These are phyloP conservation scores for Lagodon rhomboides DNA, from an alignment of 2,797 vertebrate species.

Conservation along the genomic window DNA sequence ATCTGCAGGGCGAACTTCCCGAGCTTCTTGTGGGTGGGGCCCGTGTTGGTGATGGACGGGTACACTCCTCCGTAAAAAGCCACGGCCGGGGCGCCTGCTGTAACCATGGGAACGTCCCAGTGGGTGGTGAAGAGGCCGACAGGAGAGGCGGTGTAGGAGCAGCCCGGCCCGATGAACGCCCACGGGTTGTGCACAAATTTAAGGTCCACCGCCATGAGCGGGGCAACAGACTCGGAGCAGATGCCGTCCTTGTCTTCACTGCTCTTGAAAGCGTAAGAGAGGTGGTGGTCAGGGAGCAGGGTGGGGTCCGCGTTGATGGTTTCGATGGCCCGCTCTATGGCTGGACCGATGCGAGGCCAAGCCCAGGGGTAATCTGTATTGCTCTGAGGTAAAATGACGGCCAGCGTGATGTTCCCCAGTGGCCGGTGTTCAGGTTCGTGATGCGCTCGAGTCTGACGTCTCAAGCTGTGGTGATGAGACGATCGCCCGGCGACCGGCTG, in stretches of 20 bases:
- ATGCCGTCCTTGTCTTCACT: constrained; percentile 88
- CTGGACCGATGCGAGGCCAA: constrained; percentile 93
- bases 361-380: constrained; percentile 95
- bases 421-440: constrained; percentile 23
- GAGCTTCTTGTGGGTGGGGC: constrained; percentile 93
- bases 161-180: constrained; percentile 93
- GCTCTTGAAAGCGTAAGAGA: constrained; percentile 85
- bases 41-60: constrained; percentile 89
- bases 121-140: constrained; percentile 92
- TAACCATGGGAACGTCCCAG: constrained; percentile 93
- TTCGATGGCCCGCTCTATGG: constrained; percentile 84
- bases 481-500: constrained; percentile 3
- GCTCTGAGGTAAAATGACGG: constrained; percentile 88
- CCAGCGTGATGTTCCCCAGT: constrained; percentile 86
- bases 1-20: constrained; percentile 88
- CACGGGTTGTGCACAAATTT: constrained; percentile 87
- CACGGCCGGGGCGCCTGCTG: constrained; percentile 90
- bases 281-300: constrained; percentile 83
- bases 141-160: constrained; percentile 90
- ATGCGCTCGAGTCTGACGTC: constrained; percentile 25
- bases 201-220: constrained; percentile 91
- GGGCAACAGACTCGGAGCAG: constrained; percentile 92
- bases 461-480: constrained; percentile 2
- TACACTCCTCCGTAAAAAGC: constrained; percentile 87
- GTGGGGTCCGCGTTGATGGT: constrained; percentile 79